phyloP scores from a whole-genome alignment of 2,113 vertebrate species.

The Salvelinus sp. region DNA sequence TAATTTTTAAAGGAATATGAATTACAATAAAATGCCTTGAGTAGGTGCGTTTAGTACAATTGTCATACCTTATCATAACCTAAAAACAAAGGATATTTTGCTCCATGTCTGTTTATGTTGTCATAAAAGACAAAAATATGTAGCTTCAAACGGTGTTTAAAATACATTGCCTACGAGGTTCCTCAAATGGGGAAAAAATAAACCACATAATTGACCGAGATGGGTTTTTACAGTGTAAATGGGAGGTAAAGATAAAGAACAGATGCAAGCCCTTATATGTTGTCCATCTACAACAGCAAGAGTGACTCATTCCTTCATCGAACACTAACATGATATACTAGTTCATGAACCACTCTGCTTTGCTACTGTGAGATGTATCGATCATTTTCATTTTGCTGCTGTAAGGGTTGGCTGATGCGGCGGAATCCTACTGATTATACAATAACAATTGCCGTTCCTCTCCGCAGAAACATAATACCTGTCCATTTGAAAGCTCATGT shows the following conservation, averaged over 20 bases:
- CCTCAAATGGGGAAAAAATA: too few species aligned
- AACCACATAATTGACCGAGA: too few species aligned
- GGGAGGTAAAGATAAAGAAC: not conserved
- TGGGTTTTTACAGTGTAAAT: too few species aligned
- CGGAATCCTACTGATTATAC: not conserved
- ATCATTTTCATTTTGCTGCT: not conserved
- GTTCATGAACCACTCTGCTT: not conserved
- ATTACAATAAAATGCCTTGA: too few species aligned
- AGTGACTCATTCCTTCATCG: not conserved
- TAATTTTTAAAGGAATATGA: too few species aligned
- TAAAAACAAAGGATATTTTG: too few species aligned
- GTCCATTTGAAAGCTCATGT: constrained; percentile 13
- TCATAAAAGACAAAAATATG: too few species aligned
- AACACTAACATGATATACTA: not conserved
- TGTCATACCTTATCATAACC: too few species aligned
- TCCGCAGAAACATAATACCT: constrained; percentile 3
- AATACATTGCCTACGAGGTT: too few species aligned
- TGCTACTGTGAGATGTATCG: not conserved
- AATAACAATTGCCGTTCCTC: not conserved
- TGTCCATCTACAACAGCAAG: not conserved
- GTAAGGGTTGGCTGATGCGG: not conserved
- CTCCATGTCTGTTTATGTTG: too few species aligned
- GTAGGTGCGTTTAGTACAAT: too few species aligned
- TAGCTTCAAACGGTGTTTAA: too few species aligned
- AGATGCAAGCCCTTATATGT: not conserved